Percentiles rank a stretch among this genome's conserved stretches.
phyloP scores from a whole-genome alignment of 2,888 invertebrate genomes.

The Lucinisca nassula region DNA sequence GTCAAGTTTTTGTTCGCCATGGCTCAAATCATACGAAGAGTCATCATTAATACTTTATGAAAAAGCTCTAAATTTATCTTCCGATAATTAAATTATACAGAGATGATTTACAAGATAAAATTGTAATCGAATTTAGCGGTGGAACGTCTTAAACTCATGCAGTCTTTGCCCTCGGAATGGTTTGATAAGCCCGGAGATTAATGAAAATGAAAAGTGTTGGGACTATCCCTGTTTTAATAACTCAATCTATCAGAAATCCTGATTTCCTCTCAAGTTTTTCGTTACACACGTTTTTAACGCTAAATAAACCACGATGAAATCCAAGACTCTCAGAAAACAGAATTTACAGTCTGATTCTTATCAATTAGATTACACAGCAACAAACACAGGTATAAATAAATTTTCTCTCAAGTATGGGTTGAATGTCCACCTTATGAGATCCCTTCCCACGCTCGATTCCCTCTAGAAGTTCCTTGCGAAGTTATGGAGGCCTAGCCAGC shows the following conservation, averaged over 20 bases:
- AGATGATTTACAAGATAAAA: neutral
- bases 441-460: too few species aligned
- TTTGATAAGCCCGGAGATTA: neutral
- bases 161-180: neutral
- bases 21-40: too few species aligned
- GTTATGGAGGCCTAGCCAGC: too few species aligned
- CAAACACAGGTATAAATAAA: too few species aligned
- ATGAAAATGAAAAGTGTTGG: neutral
- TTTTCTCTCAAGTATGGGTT: too few species aligned
- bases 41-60: neutral
- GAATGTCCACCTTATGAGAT: too few species aligned
- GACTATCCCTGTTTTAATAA: neutral
- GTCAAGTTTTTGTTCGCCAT: too few species aligned
- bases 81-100: neutral
- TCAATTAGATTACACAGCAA: neutral
- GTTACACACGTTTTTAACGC: neutral
- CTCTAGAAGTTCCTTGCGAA: too few species aligned
- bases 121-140: neutral
- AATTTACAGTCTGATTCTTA: neutral
- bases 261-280: neutral
- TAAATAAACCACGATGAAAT: neutral
- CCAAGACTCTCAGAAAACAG: neutral
- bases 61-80: neutral
- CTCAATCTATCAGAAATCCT: neutral
- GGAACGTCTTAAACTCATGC: neutral